These are phyloP conservation scores for Caenorhabditis sp. DNA, from an alignment of 2,888 invertebrate species.

Conservation along the genomic window DNA sequence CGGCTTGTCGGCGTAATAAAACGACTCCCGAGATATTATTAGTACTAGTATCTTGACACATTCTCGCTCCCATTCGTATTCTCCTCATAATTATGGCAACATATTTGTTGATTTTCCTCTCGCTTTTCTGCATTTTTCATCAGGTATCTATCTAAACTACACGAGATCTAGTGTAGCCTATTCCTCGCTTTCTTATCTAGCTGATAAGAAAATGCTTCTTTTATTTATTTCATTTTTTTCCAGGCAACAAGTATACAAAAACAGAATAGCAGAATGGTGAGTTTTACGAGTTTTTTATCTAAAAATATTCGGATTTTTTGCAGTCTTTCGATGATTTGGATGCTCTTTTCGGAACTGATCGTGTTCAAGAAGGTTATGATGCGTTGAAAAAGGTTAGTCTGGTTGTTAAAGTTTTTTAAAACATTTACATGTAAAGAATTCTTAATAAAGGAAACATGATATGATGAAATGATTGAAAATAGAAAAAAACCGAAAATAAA, in stretches of 20 bases:
- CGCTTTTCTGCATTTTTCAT: background rate
- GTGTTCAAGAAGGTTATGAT: constrained; percentile 48
- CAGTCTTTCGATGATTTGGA: constrained; percentile 36
- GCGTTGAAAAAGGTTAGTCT: constrained; percentile 44
- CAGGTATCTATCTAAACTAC: background rate
- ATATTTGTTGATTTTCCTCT: background rate
- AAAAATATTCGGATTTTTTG: background rate
- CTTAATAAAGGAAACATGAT: too few species aligned
- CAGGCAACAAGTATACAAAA: background rate
- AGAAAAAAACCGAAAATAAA: too few species aligned
- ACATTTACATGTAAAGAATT: too few species aligned
- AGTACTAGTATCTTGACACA: background rate
- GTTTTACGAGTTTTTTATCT: constrained; percentile 4
- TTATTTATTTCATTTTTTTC: background rate
- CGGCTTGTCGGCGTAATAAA: too few species aligned
- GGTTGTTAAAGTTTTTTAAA: background rate
- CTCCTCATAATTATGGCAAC: background rate
- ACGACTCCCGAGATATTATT: too few species aligned
- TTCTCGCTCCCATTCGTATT: background rate
- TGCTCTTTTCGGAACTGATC: constrained; percentile 40
- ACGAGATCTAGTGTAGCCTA: too few species aligned
- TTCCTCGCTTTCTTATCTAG: too few species aligned
- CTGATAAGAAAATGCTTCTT: too few species aligned
- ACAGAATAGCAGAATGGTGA: background rate
- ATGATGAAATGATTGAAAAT: too few species aligned